These are phyloP conservation scores for Drosophila grimshawi DNA, from an alignment of 1,140 invertebrate species.

Conservation along the genomic window DNA sequence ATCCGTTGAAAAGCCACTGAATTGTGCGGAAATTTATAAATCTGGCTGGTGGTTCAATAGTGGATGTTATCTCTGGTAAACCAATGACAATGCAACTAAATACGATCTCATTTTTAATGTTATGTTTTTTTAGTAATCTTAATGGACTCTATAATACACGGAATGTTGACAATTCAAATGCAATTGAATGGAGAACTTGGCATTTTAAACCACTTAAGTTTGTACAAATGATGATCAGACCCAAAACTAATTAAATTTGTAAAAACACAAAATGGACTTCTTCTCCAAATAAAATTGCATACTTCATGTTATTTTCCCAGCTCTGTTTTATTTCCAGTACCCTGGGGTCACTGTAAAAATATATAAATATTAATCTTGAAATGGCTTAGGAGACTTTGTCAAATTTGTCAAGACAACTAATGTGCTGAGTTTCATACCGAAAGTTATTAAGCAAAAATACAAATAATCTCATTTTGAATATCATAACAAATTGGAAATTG, in stretches of 20 bases:
- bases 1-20: neutral
- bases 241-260: neutral
- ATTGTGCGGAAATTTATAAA: constrained; percentile 11
- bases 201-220: constrained; percentile 24
- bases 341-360: too few relatives aligned
- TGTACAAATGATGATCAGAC: constrained; percentile 43
- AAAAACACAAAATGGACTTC: neutral
- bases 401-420: too few relatives aligned
- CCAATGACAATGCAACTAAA: neutral
- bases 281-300: too few relatives aligned
- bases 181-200: constrained; percentile 36
- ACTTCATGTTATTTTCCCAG: too few relatives aligned
- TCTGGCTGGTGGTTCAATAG: constrained; percentile 42
- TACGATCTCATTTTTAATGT: too few relatives aligned
- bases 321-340: too few relatives aligned
- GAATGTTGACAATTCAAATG: neutral
- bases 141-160: constrained; percentile 7
- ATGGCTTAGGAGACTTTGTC: too few relatives aligned
- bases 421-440: too few relatives aligned
- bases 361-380: too few relatives aligned
- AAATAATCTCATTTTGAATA: neutral
- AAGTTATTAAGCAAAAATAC: too few relatives aligned
- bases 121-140: constrained; percentile 25
- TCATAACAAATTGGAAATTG: too few relatives aligned
- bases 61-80: constrained; percentile 31